phyloP scores from a whole-genome alignment of 1,140 invertebrate genomes.

The Sminthurinus signatus region DNA sequence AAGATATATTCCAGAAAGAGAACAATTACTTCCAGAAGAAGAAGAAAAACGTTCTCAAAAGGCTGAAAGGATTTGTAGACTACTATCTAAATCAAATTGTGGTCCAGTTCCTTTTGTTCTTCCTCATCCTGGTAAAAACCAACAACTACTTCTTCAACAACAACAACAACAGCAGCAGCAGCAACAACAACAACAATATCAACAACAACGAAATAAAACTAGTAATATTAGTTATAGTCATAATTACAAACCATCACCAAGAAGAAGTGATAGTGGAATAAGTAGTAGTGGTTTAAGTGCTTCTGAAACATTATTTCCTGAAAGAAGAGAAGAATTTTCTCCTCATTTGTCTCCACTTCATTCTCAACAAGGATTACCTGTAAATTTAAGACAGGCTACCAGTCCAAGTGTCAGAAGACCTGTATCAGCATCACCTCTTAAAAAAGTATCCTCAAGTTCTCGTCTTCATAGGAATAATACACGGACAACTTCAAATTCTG shows the following conservation, averaged over 20 bases:
- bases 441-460: conserved; percentile 1
- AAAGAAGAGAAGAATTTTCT: not conserved
- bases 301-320: not conserved
- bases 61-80: conserved; percentile 34
- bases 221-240: not conserved
- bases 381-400: too few relatives aligned
- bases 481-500: not conserved
- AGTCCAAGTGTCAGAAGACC: too few relatives aligned
- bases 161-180: not conserved
- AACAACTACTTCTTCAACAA: not conserved
- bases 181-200: not conserved
- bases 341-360: too few relatives aligned
- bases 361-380: too few relatives aligned
- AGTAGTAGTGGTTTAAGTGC: too few relatives aligned
- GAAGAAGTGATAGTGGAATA: not conserved
- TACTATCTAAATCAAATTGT: conserved; percentile 29
- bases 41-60: conserved; percentile 33
- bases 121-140: conserved; percentile 5
- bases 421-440: too few relatives aligned
- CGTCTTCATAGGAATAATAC: not conserved
- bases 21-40: conserved; percentile 26
- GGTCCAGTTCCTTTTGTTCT: conserved; percentile 22
- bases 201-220: not conserved
- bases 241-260: too few relatives aligned
- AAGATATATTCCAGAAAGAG: conserved; percentile 34